Evolutionary conservation across 2,797 vertebrate species (phyloP).

Genomic region (Peromyscus eremicus): DNA sequence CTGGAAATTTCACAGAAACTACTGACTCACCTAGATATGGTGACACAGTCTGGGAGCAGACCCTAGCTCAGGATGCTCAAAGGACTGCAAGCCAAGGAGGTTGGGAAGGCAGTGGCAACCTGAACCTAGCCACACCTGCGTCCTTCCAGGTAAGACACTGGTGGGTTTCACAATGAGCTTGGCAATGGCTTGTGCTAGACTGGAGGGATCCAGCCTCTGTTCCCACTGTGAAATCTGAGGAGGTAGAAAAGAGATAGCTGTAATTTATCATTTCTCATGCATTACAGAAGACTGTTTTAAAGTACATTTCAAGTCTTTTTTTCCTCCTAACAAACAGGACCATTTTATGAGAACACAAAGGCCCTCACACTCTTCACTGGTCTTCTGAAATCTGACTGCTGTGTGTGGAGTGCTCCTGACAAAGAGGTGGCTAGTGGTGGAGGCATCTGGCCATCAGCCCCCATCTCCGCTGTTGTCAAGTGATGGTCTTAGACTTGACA

Average conservation of each 20-base stretch:
- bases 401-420: neutral
- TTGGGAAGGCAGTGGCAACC: slow-evolving; percentile 58
- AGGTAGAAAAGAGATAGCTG: neutral
- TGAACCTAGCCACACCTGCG: slow-evolving; percentile 42
- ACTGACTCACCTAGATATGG: slow-evolving; percentile 65
- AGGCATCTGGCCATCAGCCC: neutral
- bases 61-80: slow-evolving; percentile 34
- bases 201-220: rapidly evolving
- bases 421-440: neutral
- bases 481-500: neutral
- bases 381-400: neutral
- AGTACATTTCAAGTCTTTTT: neutral
- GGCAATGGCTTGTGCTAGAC: neutral
- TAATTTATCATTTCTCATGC: neutral
- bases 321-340: neutral
- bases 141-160: slow-evolving; percentile 85
- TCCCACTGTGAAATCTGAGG: neutral
- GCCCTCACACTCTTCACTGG: neutral
- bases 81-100: slow-evolving; percentile 73
- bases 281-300: neutral
- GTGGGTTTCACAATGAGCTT: rapidly evolving
- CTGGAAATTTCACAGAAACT: slow-evolving; percentile 75
- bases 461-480: neutral
- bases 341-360: neutral
- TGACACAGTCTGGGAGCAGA: slow-evolving; percentile 46